Evolutionary conservation across 2,888 invertebrate genomes (phyloP).

Genomic region (Agonopterix alstromeriana): DNA sequence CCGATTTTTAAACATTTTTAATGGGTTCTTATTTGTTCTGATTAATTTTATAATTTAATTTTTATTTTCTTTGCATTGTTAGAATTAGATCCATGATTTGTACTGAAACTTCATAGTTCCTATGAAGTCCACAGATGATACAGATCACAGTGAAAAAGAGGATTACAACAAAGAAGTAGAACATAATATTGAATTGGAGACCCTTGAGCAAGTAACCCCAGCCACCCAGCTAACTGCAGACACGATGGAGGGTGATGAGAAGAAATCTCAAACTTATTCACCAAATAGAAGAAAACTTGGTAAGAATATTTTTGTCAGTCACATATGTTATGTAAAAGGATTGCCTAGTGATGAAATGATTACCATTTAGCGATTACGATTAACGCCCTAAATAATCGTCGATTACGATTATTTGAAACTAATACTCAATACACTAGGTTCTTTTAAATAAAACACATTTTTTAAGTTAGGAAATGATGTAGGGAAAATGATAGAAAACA

Average conservation of each 20-base stretch:
- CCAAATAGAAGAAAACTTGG: constrained; percentile 28
- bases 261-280: constrained; percentile 43
- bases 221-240: constrained; percentile 30
- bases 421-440: too few species aligned
- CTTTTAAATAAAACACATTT: too few species aligned
- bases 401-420: too few species aligned
- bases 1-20: too few species aligned
- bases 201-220: constrained; percentile 18
- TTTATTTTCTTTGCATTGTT: neutral
- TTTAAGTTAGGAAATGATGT: too few species aligned
- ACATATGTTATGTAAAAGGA: too few species aligned
- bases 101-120: constrained; percentile 12
- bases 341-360: too few species aligned
- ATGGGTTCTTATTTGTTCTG: too few species aligned
- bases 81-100: constrained; percentile 2
- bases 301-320: too few species aligned
- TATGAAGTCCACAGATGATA: constrained; percentile 32
- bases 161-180: neutral
- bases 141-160: constrained; percentile 3
- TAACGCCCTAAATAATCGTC: too few species aligned
- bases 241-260: constrained; percentile 43
- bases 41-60: neutral
- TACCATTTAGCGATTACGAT: too few species aligned
- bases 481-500: too few species aligned
- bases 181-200: constrained; percentile 4